Evolutionary conservation across 1,140 invertebrate species (phyloP).

Genomic region (Drosophila bifasciata): DNA sequence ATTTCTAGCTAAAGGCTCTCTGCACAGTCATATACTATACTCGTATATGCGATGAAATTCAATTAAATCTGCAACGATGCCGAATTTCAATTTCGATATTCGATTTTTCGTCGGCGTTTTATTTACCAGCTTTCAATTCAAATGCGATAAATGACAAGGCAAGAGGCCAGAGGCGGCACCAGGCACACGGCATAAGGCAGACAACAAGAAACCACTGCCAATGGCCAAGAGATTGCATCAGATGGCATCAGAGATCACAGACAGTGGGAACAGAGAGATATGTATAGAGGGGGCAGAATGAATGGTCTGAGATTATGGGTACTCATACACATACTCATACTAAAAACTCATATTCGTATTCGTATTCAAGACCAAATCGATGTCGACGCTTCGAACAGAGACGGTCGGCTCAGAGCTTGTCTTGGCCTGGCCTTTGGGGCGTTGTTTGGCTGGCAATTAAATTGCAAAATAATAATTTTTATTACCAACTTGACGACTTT

Average conservation of each 20-base stretch:
- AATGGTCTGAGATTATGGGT: constrained; percentile 27
- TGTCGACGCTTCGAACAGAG: constrained; percentile 44
- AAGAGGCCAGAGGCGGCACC: constrained; percentile 36
- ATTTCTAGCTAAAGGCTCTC: constrained; percentile 5
- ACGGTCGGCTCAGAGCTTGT: constrained; percentile 43
- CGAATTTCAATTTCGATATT: constrained; percentile 70
- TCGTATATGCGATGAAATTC: constrained; percentile 27
- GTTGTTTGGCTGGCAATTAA: constrained; percentile 65
- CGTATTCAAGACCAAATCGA: constrained; percentile 78
- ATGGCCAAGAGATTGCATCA: constrained; percentile 73
- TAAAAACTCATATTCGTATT: not conserved
- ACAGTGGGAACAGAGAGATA: not conserved
- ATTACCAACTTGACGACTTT: constrained; percentile 52
- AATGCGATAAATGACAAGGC: constrained; percentile 74
- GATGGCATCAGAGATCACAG: constrained; percentile 20
- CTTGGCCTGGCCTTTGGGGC: constrained; percentile 71
- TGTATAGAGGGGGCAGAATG: not conserved
- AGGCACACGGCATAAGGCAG: constrained; percentile 43
- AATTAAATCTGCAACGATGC: constrained; percentile 58
- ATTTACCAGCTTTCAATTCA: constrained; percentile 76
- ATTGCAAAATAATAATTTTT: constrained; percentile 81
- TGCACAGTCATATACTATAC: no score
- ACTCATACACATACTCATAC: constrained; percentile 7
- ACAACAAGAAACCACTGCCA: constrained; percentile 42
- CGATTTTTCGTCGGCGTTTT: constrained; percentile 65